Evolutionary conservation across 1,140 invertebrate species (phyloP).

Genomic region (Batillaria attramentaria): DNA sequence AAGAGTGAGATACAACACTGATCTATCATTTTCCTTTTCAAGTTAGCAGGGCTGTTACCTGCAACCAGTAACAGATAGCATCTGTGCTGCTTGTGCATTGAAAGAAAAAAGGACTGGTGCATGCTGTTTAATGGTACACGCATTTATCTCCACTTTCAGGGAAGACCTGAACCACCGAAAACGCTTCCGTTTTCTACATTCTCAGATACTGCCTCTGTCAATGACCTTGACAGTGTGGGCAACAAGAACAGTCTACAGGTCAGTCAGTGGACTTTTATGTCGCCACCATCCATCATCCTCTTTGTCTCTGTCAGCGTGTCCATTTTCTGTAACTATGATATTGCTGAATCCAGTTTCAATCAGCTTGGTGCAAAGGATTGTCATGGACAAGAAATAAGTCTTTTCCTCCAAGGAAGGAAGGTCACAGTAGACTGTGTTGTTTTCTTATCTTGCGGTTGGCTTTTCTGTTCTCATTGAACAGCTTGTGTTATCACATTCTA

Average conservation of each 20-base stretch:
- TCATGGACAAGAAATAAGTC: too few relatives aligned
- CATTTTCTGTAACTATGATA: too few relatives aligned
- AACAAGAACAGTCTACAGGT: constrained; percentile 31
- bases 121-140: too few relatives aligned
- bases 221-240: constrained; percentile 15
- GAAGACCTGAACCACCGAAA: constrained; percentile 31
- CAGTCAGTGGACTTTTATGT: background rate
- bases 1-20: too few relatives aligned
- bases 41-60: too few relatives aligned
- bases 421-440: background rate
- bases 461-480: background rate
- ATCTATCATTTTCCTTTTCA: too few relatives aligned
- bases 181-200: constrained; percentile 55
- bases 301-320: too few relatives aligned
- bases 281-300: too few relatives aligned
- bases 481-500: background rate
- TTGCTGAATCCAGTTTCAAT: too few relatives aligned
- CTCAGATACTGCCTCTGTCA: constrained; percentile 29
- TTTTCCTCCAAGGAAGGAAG: background rate
- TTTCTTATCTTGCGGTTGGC: background rate
- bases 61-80: too few relatives aligned
- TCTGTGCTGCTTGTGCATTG: too few relatives aligned
- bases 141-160: background rate
- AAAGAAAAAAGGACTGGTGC: too few relatives aligned
- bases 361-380: background rate